Evolutionary conservation across 2,113 vertebrate species (phyloP).

Genomic region (Asarcornis scutulata): DNA sequence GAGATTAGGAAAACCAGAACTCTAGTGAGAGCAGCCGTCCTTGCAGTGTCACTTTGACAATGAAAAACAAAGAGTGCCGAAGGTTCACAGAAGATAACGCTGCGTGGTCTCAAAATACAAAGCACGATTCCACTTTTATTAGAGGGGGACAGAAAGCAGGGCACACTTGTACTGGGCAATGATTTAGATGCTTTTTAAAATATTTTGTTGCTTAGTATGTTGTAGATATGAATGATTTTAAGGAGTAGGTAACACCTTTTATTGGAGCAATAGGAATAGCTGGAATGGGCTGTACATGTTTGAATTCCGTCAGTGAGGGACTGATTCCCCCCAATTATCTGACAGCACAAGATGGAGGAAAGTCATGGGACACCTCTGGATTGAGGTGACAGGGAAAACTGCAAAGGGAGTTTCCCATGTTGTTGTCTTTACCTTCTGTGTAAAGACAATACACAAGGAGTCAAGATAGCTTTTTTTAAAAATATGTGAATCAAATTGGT

Average conservation of each 20-base stretch:
- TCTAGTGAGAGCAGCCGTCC: neutral
- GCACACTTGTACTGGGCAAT: neutral
- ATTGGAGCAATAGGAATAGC: neutral
- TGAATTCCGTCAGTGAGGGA: neutral
- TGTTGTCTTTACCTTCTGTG: neutral
- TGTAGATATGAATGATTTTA: neutral
- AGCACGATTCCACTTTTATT: neutral
- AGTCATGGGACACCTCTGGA: neutral
- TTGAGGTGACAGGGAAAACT: neutral
- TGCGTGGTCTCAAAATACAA: conserved; percentile 26
- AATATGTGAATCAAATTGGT: neutral
- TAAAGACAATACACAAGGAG: neutral
- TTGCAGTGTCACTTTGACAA: neutral
- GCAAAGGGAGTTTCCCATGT: neutral
- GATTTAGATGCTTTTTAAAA: neutral
- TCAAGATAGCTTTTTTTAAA: neutral
- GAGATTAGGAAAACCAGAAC: neutral
- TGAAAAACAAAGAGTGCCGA: neutral
- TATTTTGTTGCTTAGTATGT: neutral
- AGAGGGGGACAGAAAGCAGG: neutral
- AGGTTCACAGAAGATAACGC: neutral
- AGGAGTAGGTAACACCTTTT: neutral
- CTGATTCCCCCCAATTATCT: neutral
- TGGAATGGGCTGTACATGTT: neutral
- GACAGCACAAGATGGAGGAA: neutral